Conservation (phyloP, 1,140 invertebrate species). For the Anthonomus grandis region DNA sequence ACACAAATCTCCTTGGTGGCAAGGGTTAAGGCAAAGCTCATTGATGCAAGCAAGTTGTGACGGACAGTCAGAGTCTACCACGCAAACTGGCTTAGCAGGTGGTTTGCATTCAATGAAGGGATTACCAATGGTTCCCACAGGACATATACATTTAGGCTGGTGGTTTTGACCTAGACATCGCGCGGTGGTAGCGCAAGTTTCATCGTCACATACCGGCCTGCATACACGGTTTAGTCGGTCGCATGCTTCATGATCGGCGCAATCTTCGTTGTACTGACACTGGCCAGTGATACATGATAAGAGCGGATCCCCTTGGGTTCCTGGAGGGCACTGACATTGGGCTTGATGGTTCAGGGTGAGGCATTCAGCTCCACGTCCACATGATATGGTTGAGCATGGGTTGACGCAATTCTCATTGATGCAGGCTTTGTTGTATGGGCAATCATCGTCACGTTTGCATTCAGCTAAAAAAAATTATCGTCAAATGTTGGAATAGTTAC, state of each 20-base stretch:
- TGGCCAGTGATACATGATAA: constrained; percentile 77
- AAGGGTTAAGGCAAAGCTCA: constrained; percentile 71
- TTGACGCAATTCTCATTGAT: constrained; percentile 74
- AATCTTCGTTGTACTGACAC: constrained; percentile 88
- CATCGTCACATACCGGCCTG: constrained; percentile 73
- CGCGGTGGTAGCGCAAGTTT: constrained; percentile 72
- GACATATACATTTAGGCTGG: constrained; percentile 75
- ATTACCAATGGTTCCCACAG: constrained; percentile 70
- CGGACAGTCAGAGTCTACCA: constrained; percentile 71
- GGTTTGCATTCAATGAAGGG: constrained; percentile 69
- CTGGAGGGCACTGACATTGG: constrained; percentile 77
- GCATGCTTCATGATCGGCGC: constrained; percentile 80
- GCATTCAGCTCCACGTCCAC: constrained; percentile 78
- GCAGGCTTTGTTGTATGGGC: constrained; percentile 82
- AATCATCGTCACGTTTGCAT: constrained; percentile 77
- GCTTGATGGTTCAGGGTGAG: constrained; percentile 68
- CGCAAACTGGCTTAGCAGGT: constrained; percentile 58
- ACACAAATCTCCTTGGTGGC: constrained; percentile 65
- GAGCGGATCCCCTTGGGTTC: constrained; percentile 79
- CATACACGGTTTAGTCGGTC: constrained; percentile 81
- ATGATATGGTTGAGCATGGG: constrained; percentile 67
- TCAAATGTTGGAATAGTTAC: constrained; percentile 1
- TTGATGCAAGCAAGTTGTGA: constrained; percentile 73
- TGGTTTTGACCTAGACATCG: constrained; percentile 70
- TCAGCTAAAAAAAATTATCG: constrained; percentile 58